Conservation (phyloP, 2,113 vertebrate species). For the Thalassoma bifasciatum region DNA sequence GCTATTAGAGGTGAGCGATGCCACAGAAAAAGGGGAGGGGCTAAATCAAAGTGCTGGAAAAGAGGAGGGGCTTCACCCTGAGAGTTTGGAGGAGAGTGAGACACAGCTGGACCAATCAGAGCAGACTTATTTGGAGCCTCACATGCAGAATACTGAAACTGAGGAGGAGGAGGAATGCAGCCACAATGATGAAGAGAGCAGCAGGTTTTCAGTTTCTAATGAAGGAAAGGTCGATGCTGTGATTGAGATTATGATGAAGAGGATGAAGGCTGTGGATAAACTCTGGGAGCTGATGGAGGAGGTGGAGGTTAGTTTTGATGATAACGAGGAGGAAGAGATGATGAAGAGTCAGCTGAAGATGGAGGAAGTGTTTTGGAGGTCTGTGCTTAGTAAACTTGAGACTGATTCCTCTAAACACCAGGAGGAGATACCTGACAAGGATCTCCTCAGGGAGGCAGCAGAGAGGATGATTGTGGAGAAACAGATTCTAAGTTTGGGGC, state of each 20-base stretch:
- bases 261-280: conserved; percentile 57
- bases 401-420: not conserved
- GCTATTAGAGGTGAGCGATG: conserved; percentile 43
- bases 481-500: conserved; percentile 55
- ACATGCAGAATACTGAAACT: conserved; percentile 39
- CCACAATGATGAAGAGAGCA: conserved; percentile 34
- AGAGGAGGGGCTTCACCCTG: conserved; percentile 43
- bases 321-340: conserved; percentile 6
- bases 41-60: not conserved
- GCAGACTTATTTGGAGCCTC: conserved; percentile 44
- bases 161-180: conserved; percentile 36
- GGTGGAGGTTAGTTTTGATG: conserved; percentile 28
- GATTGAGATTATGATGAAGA: conserved; percentile 43
- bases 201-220: conserved; percentile 1
- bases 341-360: conserved; percentile 45
- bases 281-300: conserved; percentile 59
- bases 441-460: conserved; percentile 23
- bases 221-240: conserved; percentile 62
- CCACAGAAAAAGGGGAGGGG: conserved; percentile 12
- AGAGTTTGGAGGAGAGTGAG: conserved; percentile 59
- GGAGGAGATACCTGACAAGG: conserved; percentile 24
- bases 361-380: conserved; percentile 71
- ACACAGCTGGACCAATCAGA: conserved; percentile 48
- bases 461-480: conserved; percentile 59
- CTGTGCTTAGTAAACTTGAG: conserved; percentile 39